Evolutionary conservation across 2,797 vertebrate genomes (phyloP).

Genomic region (Todus mexicanus): DNA sequence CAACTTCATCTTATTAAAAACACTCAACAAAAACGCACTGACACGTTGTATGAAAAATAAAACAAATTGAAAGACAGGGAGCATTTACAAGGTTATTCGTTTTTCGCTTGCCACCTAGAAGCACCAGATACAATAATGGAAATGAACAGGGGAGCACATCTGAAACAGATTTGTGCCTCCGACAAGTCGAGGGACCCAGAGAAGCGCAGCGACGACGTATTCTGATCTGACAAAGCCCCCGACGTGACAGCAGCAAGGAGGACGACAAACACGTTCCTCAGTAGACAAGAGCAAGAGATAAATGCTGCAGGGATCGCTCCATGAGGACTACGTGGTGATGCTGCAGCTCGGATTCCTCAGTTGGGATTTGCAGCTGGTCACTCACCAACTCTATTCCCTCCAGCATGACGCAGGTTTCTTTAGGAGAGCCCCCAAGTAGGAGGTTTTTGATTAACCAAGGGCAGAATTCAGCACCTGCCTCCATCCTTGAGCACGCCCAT

Average conservation of each 20-base stretch:
- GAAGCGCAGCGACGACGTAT: background rate
- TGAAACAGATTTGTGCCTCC: slow-evolving; percentile 47
- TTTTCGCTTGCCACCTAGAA: slow-evolving; percentile 49
- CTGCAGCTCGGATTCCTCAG: background rate
- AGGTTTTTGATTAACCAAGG: background rate
- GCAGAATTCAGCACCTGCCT: slow-evolving; percentile 12
- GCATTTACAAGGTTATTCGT: slow-evolving; percentile 55
- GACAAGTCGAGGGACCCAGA: slow-evolving; percentile 11
- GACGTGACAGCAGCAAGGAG: slow-evolving; percentile 8
- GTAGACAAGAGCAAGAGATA: background rate
- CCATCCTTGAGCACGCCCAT: background rate
- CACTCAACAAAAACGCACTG: slow-evolving; percentile 50
- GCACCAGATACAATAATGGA: slow-evolving; percentile 48
- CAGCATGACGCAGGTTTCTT: background rate
- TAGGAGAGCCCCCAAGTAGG: background rate
- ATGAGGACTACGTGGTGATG: background rate
- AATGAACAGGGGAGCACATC: slow-evolving; percentile 44
- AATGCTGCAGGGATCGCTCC: background rate
- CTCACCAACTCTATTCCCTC: background rate
- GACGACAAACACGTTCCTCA: background rate
- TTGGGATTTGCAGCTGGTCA: background rate
- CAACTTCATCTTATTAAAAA: slow-evolving; percentile 63
- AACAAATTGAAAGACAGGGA: slow-evolving; percentile 60
- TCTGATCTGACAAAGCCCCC: slow-evolving; percentile 38
- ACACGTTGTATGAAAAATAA: slow-evolving; percentile 38